Percentiles rank a stretch among this genome's conserved stretches.
phyloP scores from a whole-genome alignment of 2,797 vertebrate genomes.

The Sebastes kiyomatsui region DNA sequence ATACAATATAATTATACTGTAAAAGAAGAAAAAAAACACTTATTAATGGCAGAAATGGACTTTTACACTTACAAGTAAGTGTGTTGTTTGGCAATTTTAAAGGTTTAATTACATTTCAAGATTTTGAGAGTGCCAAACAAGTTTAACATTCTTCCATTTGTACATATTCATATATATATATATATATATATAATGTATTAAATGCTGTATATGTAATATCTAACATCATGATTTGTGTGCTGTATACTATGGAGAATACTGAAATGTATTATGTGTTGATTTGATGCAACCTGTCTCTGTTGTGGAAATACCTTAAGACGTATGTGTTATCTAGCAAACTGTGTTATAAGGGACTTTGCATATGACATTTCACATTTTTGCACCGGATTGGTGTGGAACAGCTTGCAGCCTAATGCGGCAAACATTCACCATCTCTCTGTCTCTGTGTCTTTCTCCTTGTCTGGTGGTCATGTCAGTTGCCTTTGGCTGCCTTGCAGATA shows the following conservation, averaged over 20 bases:
- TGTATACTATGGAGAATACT: not conserved
- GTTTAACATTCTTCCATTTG: not conserved
- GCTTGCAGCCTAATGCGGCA: conserved; percentile 51
- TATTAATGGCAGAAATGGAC: not conserved
- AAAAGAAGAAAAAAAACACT: not conserved
- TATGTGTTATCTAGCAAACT: conserved; percentile 1
- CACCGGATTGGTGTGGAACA: conserved; percentile 61
- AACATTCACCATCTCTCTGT: conserved; percentile 78
- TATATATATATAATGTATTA: not conserved
- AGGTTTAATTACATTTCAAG: not conserved
- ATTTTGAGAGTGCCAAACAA: not conserved
- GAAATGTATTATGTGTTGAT: conserved; percentile 9
- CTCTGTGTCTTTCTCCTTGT: conserved; percentile 85
- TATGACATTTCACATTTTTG: conserved; percentile 48
- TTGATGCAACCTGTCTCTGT: not conserved
- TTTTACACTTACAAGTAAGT: not conserved
- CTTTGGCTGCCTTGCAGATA: conserved; percentile 96
- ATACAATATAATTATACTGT: not conserved
- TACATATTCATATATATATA: not conserved
- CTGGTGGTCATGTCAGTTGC: conserved; percentile 88
- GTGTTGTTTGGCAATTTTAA: not conserved
- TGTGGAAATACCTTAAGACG: conserved; percentile 1
- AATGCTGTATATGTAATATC: not conserved
- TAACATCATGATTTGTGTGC: not conserved
- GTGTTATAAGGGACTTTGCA: conserved; percentile 23